Percentiles rank a stretch among this genome's conserved stretches.
Evolutionary conservation across 2,797 vertebrate genomes (phyloP).

Genomic region (Coluber constrictor): DNA sequence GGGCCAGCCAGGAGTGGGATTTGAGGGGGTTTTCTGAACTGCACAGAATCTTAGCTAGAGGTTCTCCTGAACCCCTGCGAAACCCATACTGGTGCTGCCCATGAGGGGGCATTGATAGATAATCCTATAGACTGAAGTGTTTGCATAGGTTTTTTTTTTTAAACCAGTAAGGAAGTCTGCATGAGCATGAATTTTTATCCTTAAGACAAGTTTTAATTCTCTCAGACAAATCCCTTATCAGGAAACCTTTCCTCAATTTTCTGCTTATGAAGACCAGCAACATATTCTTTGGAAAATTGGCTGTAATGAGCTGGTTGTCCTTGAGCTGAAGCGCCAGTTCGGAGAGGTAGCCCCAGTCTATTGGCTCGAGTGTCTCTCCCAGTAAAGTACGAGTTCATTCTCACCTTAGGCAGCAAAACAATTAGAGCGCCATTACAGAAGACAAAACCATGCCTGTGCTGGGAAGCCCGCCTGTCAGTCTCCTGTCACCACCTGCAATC

Average conservation of each 20-base stretch:
- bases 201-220: conserved; percentile 34
- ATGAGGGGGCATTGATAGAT: neutral
- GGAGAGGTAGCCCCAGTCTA: neutral
- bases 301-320: conserved; percentile 19
- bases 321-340: neutral
- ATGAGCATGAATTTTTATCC: conserved; percentile 13
- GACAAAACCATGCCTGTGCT: neutral
- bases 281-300: conserved; percentile 35
- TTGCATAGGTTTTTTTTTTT: conserved; percentile 27
- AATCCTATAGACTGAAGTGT: neutral
- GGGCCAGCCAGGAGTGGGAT: no score
- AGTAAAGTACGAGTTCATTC: neutral
- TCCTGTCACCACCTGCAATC: neutral
- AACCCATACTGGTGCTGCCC: neutral
- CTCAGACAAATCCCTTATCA: conserved; percentile 46
- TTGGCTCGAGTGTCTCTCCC: neutral
- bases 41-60: no score
- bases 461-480: neutral
- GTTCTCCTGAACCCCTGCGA: no score
- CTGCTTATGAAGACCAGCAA: conserved; percentile 50
- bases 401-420: neutral
- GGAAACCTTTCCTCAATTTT: conserved; percentile 46
- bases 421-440: neutral
- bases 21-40: no score
- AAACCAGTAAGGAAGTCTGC: conserved; percentile 25